Conservation (phyloP, 2,888 invertebrate species). For the Melanostoma mellinum region DNA sequence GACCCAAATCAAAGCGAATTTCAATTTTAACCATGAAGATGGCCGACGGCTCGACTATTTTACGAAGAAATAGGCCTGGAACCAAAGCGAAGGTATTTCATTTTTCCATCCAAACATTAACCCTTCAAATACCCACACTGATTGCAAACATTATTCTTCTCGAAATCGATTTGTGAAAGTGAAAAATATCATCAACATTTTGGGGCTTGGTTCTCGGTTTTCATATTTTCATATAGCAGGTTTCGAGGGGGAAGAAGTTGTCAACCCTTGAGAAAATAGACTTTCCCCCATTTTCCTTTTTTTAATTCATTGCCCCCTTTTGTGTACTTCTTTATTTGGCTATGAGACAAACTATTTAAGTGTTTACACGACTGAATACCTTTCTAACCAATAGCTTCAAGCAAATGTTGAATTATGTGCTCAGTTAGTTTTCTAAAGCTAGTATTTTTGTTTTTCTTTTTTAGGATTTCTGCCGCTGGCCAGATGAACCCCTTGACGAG, state of each 20-base stretch:
- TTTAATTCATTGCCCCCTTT: not conserved
- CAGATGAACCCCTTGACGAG: slow-evolving; percentile 98
- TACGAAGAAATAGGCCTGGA: slow-evolving; percentile 95
- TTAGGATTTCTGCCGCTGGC: slow-evolving; percentile 98
- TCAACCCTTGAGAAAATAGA: slow-evolving; percentile 55
- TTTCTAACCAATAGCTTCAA: not conserved
- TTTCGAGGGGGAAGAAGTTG: slow-evolving; percentile 14
- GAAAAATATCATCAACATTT: slow-evolving; percentile 51
- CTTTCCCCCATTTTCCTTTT: slow-evolving; percentile 47
- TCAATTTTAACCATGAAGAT: slow-evolving; percentile 86
- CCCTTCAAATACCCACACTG: slow-evolving; percentile 45
- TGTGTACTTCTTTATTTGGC: not conserved
- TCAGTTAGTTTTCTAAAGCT: no score
- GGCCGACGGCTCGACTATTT: slow-evolving; percentile 91
- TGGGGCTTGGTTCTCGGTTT: slow-evolving; percentile 69
- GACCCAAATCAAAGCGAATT: slow-evolving; percentile 69
- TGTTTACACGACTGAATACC: slow-evolving; percentile 33
- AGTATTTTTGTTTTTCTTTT: slow-evolving; percentile 1
- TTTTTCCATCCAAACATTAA: slow-evolving; percentile 28
- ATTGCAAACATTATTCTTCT: not conserved
- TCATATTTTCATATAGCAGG: slow-evolving; percentile 7
- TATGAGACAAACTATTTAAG: slow-evolving; percentile 1
- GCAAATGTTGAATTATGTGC: no score
- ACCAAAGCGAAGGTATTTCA: slow-evolving; percentile 91
- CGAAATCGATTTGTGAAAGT: slow-evolving; percentile 64